Percentiles rank a stretch among this genome's conserved stretches.
These are phyloP conservation scores for Aleiodes leptofemur DNA, from an alignment of 2,888 invertebrate genomes.

Conservation along the genomic window DNA sequence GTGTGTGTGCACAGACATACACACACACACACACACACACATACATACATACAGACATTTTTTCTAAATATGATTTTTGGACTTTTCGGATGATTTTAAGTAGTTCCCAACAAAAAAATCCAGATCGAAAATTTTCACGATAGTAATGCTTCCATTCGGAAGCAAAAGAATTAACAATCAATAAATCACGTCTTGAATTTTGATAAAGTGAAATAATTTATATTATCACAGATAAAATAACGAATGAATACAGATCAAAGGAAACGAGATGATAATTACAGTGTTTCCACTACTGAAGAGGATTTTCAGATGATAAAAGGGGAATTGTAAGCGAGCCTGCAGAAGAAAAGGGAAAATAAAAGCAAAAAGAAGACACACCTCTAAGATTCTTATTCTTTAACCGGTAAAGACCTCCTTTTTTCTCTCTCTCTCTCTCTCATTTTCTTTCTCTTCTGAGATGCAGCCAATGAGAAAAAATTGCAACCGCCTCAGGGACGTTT, in stretches of 20 bases:
- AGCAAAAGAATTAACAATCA: no score
- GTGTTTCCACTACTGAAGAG: conserved; percentile 2
- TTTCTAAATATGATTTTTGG: no score
- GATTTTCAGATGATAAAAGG: conserved; percentile 3
- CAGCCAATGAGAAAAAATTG: conserved; percentile 38
- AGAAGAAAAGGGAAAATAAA: not conserved
- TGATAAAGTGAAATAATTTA: not conserved
- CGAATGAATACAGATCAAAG: not conserved
- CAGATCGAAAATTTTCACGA: no score
- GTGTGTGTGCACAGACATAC: no score
- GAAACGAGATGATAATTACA: conserved; percentile 8
- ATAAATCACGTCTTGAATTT: no score
- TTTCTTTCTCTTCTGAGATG: not conserved
- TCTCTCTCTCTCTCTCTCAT: not conserved
- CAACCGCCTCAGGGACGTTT: conserved; percentile 39
- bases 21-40: no score
- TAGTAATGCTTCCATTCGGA: no score
- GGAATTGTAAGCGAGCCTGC: conserved; percentile 1
- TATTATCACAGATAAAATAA: conserved; percentile 1
- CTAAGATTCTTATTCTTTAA: conserved; percentile 22
- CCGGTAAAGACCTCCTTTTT: not conserved
- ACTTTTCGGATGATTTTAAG: no score
- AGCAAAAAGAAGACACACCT: conserved; percentile 1
- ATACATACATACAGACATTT: no score
- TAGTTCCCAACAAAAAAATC: no score